Evolutionary conservation across 2,113 vertebrate species (phyloP), one percentile per base, ranked within the genome.

Genomic region (Cheirogaleus medius): DNA sequence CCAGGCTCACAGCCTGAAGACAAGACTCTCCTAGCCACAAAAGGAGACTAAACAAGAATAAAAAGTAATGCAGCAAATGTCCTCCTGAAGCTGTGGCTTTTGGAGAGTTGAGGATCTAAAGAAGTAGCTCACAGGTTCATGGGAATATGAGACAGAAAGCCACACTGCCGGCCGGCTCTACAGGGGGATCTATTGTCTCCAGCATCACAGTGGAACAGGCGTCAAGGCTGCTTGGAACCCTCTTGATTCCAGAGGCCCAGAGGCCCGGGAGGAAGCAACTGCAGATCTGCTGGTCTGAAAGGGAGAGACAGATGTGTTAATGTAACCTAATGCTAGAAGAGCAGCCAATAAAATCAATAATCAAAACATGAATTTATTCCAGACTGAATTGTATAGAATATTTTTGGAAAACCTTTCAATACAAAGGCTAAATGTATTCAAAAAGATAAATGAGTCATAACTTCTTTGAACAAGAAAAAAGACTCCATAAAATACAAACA

Each of bases 371-470:
- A n/a, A 73, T 73, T 74, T 58, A 37, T 23, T 66, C 32, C 44
- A 84, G 54, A 88, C 34, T 42, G 42, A 42, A 21, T 68, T 80
- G 66, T 25, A 58, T 21, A 94, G 71, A 66, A 64, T 88, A 37
- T 71, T 94, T 91, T 80, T 64, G 18, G 47, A 78, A 84, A 78
- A 49, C 20, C 13, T 80, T 85, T n/a, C 78, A 78, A 69, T 37
- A 73, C 42, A 73, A 80, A 56, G 2, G 8, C 49, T 91, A 64
- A 83, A 87, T 87, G 71, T 89, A 8, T 49, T 80, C 21, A n/a
- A 60, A 69, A 80, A 88, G 68, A 95, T 88, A 94, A 95, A 60
- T 27, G n/a, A 85, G 52, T 73, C 18, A 11, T 89, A 54, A 37
- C 32, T 66, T 52, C 25, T 71, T 66, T 80, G 20, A 56, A 84